A percentile compares a stretch with the other conserved stretches of the same genome.
These are phyloP conservation scores for Chlorops oryzae DNA, from an alignment of 1,140 invertebrate species.

Conservation along the genomic window DNA sequence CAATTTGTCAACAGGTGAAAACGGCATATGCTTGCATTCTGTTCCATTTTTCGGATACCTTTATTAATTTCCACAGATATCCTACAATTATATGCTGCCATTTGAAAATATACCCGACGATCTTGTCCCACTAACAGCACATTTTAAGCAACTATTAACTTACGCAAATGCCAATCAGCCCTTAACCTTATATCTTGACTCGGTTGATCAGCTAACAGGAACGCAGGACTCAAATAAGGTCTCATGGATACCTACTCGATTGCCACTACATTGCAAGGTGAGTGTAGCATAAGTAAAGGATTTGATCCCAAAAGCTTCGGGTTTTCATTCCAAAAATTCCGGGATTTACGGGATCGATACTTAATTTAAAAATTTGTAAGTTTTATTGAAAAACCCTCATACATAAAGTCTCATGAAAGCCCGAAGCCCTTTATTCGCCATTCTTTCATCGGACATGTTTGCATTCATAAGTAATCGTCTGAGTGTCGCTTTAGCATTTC, in stretches of 20 bases:
- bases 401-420: too few relatives aligned
- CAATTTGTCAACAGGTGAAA: constrained; percentile 89
- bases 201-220: constrained; percentile 92
- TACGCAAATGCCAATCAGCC: constrained; percentile 75
- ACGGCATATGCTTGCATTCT: too few relatives aligned
- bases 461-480: too few relatives aligned
- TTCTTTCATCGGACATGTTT: too few relatives aligned
- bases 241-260: constrained; percentile 88
- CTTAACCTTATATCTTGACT: constrained; percentile 82
- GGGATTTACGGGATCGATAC: too few relatives aligned
- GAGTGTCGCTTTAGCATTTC: too few relatives aligned
- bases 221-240: constrained; percentile 91
- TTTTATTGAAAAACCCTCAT: too few relatives aligned
- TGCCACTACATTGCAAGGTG: constrained; percentile 88
- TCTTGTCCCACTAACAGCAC: constrained; percentile 87
- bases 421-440: too few relatives aligned
- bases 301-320: too few relatives aligned
- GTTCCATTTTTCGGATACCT: background rate
- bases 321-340: too few relatives aligned
- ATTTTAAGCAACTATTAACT: constrained; percentile 90
- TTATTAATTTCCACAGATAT: constrained; percentile 61
- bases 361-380: too few relatives aligned
- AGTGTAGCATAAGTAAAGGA: too few relatives aligned
- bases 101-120: constrained; percentile 94
- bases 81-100: constrained; percentile 88